Base-by-base conservation (phyloP, 2,888 invertebrate genomes). In the Noctuana brunneofusca region DNA sequence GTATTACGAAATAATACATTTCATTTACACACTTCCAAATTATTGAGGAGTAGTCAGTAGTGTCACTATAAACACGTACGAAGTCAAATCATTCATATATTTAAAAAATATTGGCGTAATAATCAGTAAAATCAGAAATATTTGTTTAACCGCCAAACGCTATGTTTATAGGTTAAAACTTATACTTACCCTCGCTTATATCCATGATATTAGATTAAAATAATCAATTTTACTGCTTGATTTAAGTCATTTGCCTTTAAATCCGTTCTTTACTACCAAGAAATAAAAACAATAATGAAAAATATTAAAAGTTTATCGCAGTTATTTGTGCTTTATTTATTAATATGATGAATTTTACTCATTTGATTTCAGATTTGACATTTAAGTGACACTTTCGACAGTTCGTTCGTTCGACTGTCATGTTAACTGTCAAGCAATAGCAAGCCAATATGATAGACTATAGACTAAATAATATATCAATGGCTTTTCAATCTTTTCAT, bases 181-280 rank as follows among this genome's bases (percentile, higher is more conserved):
- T 60, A 62, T 64, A 68, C 65, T 78, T 76, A 89, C 89, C 89
- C 84, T 89, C 89, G 68, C 81, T 85, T 64, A 87, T 78, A 70
- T 89, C 89, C 89, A 89, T 89, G 66, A 32, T 73, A 52, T 41
- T 1, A 16, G 64, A 60, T 20, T 46, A 35, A 5, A 11, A 0
- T 12, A 30, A 12, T 18, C 38, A 30, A 30, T 20, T 1, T 16
- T 5, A 35, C 35, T 60, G 32, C 24, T 48, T 54, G 12, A 1
- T 11, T 53, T 14, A 53, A 32, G 30, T 43, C 60, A 60, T 60
- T 60, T 60, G 46, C 20, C n/a, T 20, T 16, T 35, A 43, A 52
- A 52, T 38, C 12, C 12, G 1, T 22, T n/a, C 1, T n/a, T 48
- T 6, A 3, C 41, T 14, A 14, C 5, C 16, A 43, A 43, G 5